Conservation (phyloP, 2,888 invertebrate species). For the Scaptomyza tumidula region DNA sequence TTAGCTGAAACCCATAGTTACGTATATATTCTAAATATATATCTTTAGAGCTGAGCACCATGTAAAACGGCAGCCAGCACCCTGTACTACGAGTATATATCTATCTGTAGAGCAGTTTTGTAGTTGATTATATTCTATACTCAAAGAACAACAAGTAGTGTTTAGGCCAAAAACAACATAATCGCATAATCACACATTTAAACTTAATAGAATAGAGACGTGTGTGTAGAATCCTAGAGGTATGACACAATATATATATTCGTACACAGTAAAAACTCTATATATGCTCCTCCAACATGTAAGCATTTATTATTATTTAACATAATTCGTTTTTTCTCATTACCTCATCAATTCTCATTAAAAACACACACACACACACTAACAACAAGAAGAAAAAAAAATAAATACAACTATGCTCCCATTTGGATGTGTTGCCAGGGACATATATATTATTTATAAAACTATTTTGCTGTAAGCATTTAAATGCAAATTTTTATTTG, state of each 20-base stretch:
- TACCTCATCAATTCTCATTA: constrained; percentile 50
- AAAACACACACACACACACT: too few species aligned
- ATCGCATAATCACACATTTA: constrained; percentile 17
- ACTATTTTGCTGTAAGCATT: constrained; percentile 64
- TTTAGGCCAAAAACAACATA: constrained; percentile 42
- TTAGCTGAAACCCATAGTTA: constrained; percentile 43
- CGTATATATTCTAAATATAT: constrained; percentile 21
- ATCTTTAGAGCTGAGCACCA: constrained; percentile 30
- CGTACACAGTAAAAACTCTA: constrained; percentile 17
- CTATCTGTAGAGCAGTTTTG: constrained; percentile 37
- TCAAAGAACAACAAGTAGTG: constrained; percentile 43
- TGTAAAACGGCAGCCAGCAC: constrained; percentile 43
- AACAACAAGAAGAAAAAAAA: background rate
- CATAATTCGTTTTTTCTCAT: constrained; percentile 3
- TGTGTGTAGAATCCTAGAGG: constrained; percentile 47
- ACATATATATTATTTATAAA: constrained; percentile 67
- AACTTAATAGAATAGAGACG: constrained; percentile 1
- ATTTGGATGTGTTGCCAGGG: constrained; percentile 42
- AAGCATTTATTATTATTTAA: constrained; percentile 1
- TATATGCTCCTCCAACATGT: constrained; percentile 4
- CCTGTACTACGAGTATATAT: constrained; percentile 32
- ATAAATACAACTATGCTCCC: constrained; percentile 22
- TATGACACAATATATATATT: constrained; percentile 44
- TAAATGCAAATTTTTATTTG: constrained; percentile 75
- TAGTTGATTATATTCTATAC: constrained; percentile 30